phyloP scores from a whole-genome alignment of 2,797 vertebrate genomes.

The Urosaurus nigricauda region DNA sequence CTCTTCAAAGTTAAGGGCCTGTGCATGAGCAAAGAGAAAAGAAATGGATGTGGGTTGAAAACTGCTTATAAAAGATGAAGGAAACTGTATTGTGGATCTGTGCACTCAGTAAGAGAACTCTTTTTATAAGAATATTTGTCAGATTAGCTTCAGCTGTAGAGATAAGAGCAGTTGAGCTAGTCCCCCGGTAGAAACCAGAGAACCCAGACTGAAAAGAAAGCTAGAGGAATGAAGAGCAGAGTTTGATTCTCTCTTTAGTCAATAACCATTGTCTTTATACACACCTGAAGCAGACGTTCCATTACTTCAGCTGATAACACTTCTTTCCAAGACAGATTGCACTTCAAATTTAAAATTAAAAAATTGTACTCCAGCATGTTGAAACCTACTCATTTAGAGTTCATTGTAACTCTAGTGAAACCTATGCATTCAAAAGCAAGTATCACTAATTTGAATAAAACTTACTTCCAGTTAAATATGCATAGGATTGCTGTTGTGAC shows the following conservation, averaged over 20 bases:
- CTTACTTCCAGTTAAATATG: background rate
- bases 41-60: too few relatives aligned
- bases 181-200: too few relatives aligned
- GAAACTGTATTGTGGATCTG: background rate
- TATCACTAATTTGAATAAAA: background rate
- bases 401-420: background rate
- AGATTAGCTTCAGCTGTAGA: background rate
- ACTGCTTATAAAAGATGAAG: background rate
- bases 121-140: too few relatives aligned
- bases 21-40: too few relatives aligned
- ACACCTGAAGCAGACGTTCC: too few relatives aligned
- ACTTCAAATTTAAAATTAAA: too few relatives aligned
- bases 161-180: background rate
- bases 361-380: too few relatives aligned
- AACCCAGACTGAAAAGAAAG: too few relatives aligned
- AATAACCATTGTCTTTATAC: background rate
- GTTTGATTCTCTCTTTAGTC: background rate
- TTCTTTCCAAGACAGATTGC: too few relatives aligned
- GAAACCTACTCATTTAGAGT: too few relatives aligned
- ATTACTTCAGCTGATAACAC: too few relatives aligned
- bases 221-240: background rate
- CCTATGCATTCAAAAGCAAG: background rate
- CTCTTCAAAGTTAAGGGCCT: too few relatives aligned
- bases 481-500: background rate
- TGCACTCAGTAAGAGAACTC: background rate